Conservation (phyloP, 2,888 invertebrate species). For the Anthophora plumipes region DNA sequence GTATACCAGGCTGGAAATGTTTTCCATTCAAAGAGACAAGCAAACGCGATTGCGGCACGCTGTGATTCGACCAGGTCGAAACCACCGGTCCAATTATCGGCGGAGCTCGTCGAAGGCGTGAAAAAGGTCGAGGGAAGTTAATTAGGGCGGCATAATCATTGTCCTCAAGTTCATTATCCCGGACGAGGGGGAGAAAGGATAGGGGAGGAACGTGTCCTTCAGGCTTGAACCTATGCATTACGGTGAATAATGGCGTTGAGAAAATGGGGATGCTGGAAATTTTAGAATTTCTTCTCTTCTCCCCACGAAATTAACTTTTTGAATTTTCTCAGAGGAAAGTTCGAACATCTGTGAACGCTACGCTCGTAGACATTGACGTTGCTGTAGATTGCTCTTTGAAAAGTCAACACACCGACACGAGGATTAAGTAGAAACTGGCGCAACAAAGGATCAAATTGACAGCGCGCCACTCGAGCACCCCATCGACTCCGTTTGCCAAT, state of each 20-base stretch:
- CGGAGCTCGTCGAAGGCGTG: constrained; percentile 1
- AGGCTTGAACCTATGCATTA: not conserved
- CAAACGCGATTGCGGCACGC: constrained; percentile 37
- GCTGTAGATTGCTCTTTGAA: too few relatives aligned
- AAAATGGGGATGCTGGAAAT: too few relatives aligned
- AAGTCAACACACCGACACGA: too few relatives aligned
- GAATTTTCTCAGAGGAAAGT: too few relatives aligned
- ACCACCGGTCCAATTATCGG: constrained; percentile 32
- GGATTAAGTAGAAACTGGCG: too few relatives aligned
- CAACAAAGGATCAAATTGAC: too few relatives aligned
- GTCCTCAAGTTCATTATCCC: constrained; percentile 45
- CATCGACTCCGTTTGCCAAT: too few relatives aligned
- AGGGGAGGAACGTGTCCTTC: not conserved
- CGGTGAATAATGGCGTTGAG: not conserved
- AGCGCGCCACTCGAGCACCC: too few relatives aligned
- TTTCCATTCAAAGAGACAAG: constrained; percentile 19
- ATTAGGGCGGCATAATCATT: constrained; percentile 44
- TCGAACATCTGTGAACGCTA: too few relatives aligned
- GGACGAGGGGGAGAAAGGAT: not conserved
- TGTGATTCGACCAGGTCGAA: constrained; percentile 15
- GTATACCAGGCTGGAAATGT: not conserved
- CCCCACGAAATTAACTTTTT: too few relatives aligned
- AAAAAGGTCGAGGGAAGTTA: constrained; percentile 37
- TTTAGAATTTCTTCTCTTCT: too few relatives aligned
- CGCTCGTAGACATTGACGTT: too few relatives aligned